These are phyloP conservation scores for Drosophila niveifrons DNA, from an alignment of 2,888 invertebrate species.

Conservation along the genomic window DNA sequence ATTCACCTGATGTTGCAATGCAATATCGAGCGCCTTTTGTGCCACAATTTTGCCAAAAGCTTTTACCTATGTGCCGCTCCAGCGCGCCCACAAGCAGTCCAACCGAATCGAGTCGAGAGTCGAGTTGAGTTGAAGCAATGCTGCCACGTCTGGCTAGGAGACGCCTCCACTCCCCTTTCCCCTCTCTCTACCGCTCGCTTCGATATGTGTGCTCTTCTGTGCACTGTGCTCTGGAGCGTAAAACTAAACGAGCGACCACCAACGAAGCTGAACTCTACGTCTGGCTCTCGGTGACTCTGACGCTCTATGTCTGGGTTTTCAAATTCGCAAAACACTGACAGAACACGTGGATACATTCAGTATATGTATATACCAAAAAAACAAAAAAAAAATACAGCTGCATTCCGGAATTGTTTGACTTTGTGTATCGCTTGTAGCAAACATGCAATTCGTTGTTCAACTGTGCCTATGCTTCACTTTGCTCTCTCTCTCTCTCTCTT, in stretches of 20 bases:
- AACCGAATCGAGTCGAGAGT: slow-evolving; percentile 10
- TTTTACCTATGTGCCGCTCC: slow-evolving; percentile 75
- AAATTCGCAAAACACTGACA: slow-evolving; percentile 26
- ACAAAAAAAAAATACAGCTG: slow-evolving; percentile 71
- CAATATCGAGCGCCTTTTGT: slow-evolving; percentile 80
- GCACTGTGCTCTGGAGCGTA: slow-evolving; percentile 72
- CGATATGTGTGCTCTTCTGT: slow-evolving; percentile 40
- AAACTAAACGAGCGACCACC: slow-evolving; percentile 80
- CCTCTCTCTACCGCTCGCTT: neutral
- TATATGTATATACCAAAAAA: slow-evolving; percentile 64
- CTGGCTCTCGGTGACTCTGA: neutral
- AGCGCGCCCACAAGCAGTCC: slow-evolving; percentile 51
- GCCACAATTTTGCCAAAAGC: slow-evolving; percentile 77
- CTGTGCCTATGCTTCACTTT: slow-evolving; percentile 7
- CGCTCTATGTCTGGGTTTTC: slow-evolving; percentile 17
- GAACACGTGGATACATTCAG: slow-evolving; percentile 65
- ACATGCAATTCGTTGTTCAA: slow-evolving; percentile 17
- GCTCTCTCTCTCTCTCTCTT: neutral
- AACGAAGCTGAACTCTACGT: slow-evolving; percentile 58
- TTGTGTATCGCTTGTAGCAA: slow-evolving; percentile 55
- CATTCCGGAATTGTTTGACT: slow-evolving; percentile 77
- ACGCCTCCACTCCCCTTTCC: slow-evolving; percentile 31
- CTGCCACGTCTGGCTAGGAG: slow-evolving; percentile 44
- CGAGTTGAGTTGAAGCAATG: neutral
- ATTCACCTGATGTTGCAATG: slow-evolving; percentile 43